Conservation (phyloP, 1,140 invertebrate genomes). For the Branchinecta lindahli region DNA sequence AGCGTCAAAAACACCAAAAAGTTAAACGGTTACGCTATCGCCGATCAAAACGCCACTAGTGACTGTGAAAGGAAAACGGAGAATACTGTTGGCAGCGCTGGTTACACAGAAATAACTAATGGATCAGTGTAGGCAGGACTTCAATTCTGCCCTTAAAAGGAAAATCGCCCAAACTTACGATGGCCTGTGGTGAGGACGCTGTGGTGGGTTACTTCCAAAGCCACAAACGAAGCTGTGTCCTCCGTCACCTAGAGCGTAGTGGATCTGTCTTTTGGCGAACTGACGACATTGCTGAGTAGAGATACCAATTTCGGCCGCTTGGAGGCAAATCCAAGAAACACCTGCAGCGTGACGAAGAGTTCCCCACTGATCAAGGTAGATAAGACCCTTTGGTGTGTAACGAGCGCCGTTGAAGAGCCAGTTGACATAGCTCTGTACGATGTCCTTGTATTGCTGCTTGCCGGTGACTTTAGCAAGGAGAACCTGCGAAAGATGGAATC, state of each 20-base stretch:
- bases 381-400: conserved; percentile 38
- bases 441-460: conserved; percentile 32
- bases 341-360: conserved; percentile 41
- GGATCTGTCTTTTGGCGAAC: conserved; percentile 33
- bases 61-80: too few species aligned
- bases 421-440: conserved; percentile 37
- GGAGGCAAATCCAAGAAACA: conserved; percentile 40
- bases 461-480: conserved; percentile 33
- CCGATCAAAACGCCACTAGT: too few species aligned
- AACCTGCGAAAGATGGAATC: conserved; percentile 28
- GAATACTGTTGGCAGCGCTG: too few species aligned
- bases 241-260: conserved; percentile 34
- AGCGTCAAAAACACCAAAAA: too few species aligned
- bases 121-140: too few species aligned
- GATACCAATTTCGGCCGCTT: conserved; percentile 26
- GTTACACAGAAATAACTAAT: too few species aligned
- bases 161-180: conserved; percentile 12
- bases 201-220: conserved; percentile 33
- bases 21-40: too few species aligned
- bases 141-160: too few species aligned
- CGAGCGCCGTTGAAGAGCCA: conserved; percentile 34
- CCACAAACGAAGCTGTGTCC: conserved; percentile 35
- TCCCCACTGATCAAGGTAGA: conserved; percentile 42
- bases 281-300: conserved; percentile 23
- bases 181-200: conserved; percentile 17